Base-by-base conservation (phyloP, 2,797 vertebrate species). In the Ctenosaura bakeri region DNA sequence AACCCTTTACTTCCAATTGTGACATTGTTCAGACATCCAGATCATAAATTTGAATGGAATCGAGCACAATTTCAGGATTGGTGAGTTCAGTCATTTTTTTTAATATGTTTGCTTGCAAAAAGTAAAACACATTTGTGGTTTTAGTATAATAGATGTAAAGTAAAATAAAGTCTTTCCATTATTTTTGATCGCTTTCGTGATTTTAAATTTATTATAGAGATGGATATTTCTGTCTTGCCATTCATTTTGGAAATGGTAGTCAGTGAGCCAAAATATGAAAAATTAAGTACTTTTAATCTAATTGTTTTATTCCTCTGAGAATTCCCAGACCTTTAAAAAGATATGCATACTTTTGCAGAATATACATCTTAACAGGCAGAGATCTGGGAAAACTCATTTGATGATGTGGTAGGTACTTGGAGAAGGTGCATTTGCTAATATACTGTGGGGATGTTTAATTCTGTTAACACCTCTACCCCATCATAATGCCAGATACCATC, bases 1-100 rank as follows among this genome's bases (percentile, higher is more conserved):
- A 99, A 99, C 93, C 93, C 96, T 16, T 95, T 99, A 71, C 93
- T 99, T 56, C 97, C 98, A 38, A 94, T 96, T 89, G 90, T 97
- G 78, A 92, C 62, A 0, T 95, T 97, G 38, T 98, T 98, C 92
- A 98, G 99, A 92, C 97, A 99, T 94, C 93, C 93, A 2, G 98
- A 99, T 95, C 99, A 99, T 96, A 99, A 98, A 95, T 99, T 99
- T 93, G 99, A 99, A 95, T 99, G 99, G 99, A 98, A 93, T 90
- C 97, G 97, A 97, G 93, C 88, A 1, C 97, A 99, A 26, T 99
- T 99, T 96, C 97, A 98, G 95, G 97, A 95, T 76, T 99, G 99
- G 99, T 99, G 91, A 95, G 97, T 91, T 93, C 18, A 35, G 56
- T 84, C 66, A 85, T 14, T n/a, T 0, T 87, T 0, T 86, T 0